Base-by-base conservation (phyloP, 1,140 invertebrate species). In the Octopus bimaculoides region DNA sequence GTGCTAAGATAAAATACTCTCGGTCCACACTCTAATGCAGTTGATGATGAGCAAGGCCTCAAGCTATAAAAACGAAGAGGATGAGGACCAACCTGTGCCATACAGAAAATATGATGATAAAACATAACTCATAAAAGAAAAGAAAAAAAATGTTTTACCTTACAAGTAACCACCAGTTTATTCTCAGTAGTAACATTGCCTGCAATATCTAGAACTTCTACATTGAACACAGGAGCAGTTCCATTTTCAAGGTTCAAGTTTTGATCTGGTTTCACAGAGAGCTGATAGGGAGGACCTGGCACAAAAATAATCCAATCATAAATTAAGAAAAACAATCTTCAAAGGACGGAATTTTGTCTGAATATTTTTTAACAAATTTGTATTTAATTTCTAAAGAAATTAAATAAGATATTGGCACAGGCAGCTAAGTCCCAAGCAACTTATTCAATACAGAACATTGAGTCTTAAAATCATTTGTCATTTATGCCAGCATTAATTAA, bases 171-270 rank as follows among this genome's bases (percentile, higher is more conserved):
- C 4, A 74, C 66, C 3, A 81, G 54, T 61, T 80, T 79, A 12
- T 66, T 77, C 14, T 82, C 80, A 52, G 83, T 81, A 2, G 89
- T 89, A 4, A 85, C 14, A 79, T 90, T 90, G n/a, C 87, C 88
- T 5, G 88, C 83, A 20, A 80, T 52, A 80, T 90, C 89, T 10
- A 81, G 81, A 5, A 89, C 81, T 54, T 83, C 82, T 9, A 90
- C 84, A 61, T 79, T 79, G 80, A 88, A 90, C 9, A 69, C 61
- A 0, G 82, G 79, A 5, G 84, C 12, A n/a, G 75, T 77, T 4
- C 89, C 89, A 82, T 90, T 90, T 77, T 89, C 88, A n/a, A 90
- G 83, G 12, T 79, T 81, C 9, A 84, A 20, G 53, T 87, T 85
- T 17, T 86, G 82, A n/a, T 88, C 85, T 52, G 85, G 85, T 10